Evolutionary conservation across 2,113 vertebrate genomes (phyloP).

Genomic region (Hypanus sabinus): DNA sequence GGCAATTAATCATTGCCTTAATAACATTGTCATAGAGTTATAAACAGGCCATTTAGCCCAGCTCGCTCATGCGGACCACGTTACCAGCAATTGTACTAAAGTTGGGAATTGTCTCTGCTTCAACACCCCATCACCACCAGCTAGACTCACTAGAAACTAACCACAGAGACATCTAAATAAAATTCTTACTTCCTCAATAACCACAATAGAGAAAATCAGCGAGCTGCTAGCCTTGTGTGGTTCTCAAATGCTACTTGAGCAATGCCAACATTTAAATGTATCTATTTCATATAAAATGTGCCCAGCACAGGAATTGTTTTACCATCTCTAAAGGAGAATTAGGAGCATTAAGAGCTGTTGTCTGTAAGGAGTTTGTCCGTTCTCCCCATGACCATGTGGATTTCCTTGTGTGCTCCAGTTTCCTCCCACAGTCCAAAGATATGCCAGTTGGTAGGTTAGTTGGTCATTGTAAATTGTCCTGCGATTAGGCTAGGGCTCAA

Average conservation of each 20-base stretch:
- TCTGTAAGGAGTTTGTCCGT: too few relatives aligned
- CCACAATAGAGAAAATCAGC: background rate
- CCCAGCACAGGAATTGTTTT: background rate
- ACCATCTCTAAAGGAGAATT: background rate
- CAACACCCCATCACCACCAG: background rate
- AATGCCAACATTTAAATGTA: background rate
- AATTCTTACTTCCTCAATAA: background rate
- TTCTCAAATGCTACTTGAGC: background rate
- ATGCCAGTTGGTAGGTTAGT: too few relatives aligned
- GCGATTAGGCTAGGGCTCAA: too few relatives aligned
- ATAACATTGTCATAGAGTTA: too few relatives aligned
- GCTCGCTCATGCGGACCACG: too few relatives aligned
- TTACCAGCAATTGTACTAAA: too few relatives aligned
- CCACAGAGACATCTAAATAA: background rate
- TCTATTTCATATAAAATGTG: background rate
- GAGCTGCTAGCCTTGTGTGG: background rate
- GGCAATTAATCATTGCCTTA: background rate
- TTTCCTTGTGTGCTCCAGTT: too few relatives aligned
- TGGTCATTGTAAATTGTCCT: too few relatives aligned
- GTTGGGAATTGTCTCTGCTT: background rate
- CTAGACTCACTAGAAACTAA: background rate
- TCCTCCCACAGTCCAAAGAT: too few relatives aligned
- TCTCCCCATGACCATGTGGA: too few relatives aligned
- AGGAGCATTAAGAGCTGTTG: background rate
- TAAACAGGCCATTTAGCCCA: too few relatives aligned